phyloP scores from a whole-genome alignment of 2,888 invertebrate species.

The Conistra vaccinii region DNA sequence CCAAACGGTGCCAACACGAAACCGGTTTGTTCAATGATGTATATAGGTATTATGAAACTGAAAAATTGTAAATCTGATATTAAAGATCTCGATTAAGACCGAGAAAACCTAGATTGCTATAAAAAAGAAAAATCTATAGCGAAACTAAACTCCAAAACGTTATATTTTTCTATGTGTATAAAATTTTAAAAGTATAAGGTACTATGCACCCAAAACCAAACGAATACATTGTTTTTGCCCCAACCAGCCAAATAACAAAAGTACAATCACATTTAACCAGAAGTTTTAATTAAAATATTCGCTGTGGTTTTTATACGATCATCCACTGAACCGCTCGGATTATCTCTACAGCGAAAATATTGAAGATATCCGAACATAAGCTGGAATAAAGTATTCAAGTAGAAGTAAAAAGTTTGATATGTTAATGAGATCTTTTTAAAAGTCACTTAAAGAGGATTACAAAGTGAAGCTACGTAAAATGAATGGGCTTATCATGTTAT shows the following conservation, averaged over 20 bases:
- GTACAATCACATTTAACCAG: background rate
- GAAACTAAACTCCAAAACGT: background rate
- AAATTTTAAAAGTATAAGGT: background rate
- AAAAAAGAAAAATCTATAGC: too few species aligned
- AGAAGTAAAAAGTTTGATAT: conserved; percentile 38
- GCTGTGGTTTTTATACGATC: conserved; percentile 17
- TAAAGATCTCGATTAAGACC: background rate
- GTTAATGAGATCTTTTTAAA: conserved; percentile 26
- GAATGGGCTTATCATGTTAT: conserved; percentile 25
- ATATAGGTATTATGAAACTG: background rate
- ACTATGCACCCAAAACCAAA: background rate
- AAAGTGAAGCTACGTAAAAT: conserved; percentile 22
- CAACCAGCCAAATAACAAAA: background rate
- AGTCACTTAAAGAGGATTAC: conserved; percentile 35
- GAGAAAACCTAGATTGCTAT: background rate
- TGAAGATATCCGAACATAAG: conserved; percentile 4
- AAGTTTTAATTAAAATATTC: conserved; percentile 43
- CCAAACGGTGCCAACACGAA: background rate
- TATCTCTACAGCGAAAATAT: conserved; percentile 23
- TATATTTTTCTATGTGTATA: too few species aligned
- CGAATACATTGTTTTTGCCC: conserved; percentile 2
- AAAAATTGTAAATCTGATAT: background rate
- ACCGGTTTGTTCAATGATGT: background rate
- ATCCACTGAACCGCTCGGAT: conserved; percentile 4
- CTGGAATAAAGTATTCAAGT: conserved; percentile 16